These are phyloP conservation scores for Semnornis frantzii DNA, from an alignment of 2,113 vertebrate species.

Conservation along the genomic window DNA sequence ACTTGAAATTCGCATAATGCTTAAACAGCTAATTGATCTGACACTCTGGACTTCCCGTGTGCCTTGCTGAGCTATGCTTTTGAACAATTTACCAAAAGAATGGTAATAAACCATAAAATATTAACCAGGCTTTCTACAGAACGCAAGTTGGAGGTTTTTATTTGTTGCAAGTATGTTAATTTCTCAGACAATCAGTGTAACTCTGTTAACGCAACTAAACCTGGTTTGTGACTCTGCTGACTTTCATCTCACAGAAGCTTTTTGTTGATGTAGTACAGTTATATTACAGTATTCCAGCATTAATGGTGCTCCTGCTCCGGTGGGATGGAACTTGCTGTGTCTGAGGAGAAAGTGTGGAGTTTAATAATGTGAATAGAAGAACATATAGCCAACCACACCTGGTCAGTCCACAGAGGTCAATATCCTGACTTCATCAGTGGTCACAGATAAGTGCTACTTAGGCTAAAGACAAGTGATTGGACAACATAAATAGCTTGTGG, in stretches of 20 bases:
- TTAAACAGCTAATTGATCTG: constrained; percentile 64
- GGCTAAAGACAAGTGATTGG: not conserved
- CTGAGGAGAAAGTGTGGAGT: not conserved
- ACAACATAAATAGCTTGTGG: not conserved
- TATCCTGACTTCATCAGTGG: not conserved
- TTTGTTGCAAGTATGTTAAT: not conserved
- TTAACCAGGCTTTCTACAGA: constrained; percentile 48
- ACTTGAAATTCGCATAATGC: constrained; percentile 23
- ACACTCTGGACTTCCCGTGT: constrained; percentile 39
- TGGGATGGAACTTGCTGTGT: not conserved
- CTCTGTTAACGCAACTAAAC: not conserved
- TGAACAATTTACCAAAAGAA: constrained; percentile 68
- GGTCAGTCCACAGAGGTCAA: not conserved
- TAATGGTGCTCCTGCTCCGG: not conserved
- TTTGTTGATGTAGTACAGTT: not conserved
- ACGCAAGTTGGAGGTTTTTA: not conserved
- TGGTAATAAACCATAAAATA: constrained; percentile 67
- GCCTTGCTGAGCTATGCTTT: constrained; percentile 11
- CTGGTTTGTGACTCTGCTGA: accelerated
- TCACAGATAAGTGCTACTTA: not conserved
- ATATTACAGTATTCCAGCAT: not conserved
- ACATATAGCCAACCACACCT: not conserved
- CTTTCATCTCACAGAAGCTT: not conserved
- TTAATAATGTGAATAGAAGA: not conserved
- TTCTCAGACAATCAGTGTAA: constrained; percentile 26